Percentiles rank a stretch among this genome's conserved stretches.
These are phyloP conservation scores for Ypsolopha sequella DNA, from an alignment of 2,888 invertebrate genomes.

Conservation along the genomic window DNA sequence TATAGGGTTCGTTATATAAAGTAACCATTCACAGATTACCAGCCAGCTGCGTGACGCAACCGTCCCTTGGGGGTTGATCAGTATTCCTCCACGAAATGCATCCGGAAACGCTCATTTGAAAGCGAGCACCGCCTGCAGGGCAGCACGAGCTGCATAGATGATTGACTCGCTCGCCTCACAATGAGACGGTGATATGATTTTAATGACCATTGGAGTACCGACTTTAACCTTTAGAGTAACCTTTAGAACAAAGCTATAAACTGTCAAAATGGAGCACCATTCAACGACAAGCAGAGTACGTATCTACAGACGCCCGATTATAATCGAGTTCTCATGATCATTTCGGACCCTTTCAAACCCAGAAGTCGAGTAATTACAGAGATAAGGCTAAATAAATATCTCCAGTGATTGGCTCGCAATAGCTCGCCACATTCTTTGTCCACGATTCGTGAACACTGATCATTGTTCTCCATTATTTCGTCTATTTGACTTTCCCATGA, in stretches of 20 bases:
- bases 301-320: not conserved
- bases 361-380: not conserved
- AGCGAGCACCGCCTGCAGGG: not conserved
- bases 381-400: not conserved
- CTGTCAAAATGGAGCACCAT: too few species aligned
- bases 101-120: constrained; percentile 2
- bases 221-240: too few species aligned
- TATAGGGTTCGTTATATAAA: too few species aligned
- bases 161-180: constrained; percentile 3
- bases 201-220: too few species aligned
- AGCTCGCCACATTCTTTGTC: not conserved
- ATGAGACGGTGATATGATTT: not conserved
- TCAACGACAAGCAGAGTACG: too few species aligned
- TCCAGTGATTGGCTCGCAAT: not conserved
- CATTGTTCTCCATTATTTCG: constrained; percentile 4
- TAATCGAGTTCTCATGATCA: not conserved
- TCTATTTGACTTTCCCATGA: constrained; percentile 36
- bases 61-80: not conserved
- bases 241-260: too few species aligned
- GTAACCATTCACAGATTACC: not conserved
- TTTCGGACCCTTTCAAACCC: not conserved
- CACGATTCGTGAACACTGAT: constrained; percentile 1
- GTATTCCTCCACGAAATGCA: not conserved
- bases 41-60: not conserved
- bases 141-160: constrained; percentile 2